Base-by-base conservation (phyloP, 92 coral and sea anemone species). In the Paragorgia papillata region DNA sequence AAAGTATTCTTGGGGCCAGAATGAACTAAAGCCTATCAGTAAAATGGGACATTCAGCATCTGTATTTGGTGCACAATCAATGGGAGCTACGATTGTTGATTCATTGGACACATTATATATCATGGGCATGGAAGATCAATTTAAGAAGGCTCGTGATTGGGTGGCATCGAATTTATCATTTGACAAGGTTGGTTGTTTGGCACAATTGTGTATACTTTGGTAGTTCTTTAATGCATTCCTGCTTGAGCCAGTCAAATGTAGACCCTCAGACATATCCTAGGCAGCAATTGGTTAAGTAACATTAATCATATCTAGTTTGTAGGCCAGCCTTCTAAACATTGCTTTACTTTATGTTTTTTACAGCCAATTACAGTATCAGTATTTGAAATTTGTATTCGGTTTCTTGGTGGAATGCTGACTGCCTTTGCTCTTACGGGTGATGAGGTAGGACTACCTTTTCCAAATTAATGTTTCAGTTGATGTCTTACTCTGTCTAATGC, bases 1-100 rank as follows among this genome's bases (percentile, higher is more conserved):
- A 2, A 75, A 53, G 43, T 73, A 90, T 81, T 96, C 98, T 13
- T 94, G 98, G 98, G 98, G 98, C 19, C 80, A 81, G 30, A 90
- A 90, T 80, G 98, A 94, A 59, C 89, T 94, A 17, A 76, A 88
- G 35, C 98, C 98, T 51, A 91, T 94, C 68, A 90, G 97, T 75
- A 88, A 88, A 57, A 83, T 91, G 51, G 90, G 98, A 0, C 98
- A 94, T 69, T 80, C 97, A 0, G 98, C 98, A 14, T 84, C 88
- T 30, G 86, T 94, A 64, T 94, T 94, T 94, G 98, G 97, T 27
- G 31, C 88, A 13, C 75, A 89, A 0, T 90, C 98, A 19, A 84
- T 83, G 91, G 98, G 98, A 43, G 98, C 98, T 9, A 90, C 98
- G 14, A 80, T 94, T 10, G 90, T 94, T 35, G 98, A 94, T 74